phyloP scores from a whole-genome alignment of 2,888 invertebrate species.

The Cylindroiulus punctatus region DNA sequence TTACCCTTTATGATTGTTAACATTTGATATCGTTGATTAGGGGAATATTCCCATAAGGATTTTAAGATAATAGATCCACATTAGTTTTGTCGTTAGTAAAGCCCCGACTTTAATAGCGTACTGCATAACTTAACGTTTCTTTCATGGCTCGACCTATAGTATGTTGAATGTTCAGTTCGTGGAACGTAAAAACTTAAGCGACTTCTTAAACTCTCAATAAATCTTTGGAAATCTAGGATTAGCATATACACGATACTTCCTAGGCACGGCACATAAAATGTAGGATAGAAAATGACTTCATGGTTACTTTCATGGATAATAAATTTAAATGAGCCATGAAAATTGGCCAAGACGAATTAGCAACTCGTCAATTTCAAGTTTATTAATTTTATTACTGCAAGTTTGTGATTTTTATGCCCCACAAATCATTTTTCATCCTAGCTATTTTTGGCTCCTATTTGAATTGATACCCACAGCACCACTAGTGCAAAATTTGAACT shows the following conservation, averaged over 20 bases:
- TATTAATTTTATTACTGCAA: background rate
- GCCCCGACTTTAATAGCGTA: background rate
- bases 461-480: too few relatives aligned
- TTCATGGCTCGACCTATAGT: background rate
- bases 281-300: background rate
- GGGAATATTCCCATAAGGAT: background rate
- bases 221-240: background rate
- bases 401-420: too few relatives aligned
- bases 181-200: background rate
- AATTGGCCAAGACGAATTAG: background rate
- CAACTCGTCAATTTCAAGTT: background rate
- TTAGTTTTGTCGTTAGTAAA: background rate
- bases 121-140: background rate
- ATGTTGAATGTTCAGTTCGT: background rate
- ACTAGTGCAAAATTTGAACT: background rate
- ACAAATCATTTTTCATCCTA: background rate
- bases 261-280: background rate
- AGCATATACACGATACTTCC: background rate
- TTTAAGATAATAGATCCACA: constrained; percentile 1
- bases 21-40: background rate
- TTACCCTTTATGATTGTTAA: background rate
- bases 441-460: background rate
- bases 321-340: background rate
- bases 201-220: background rate
- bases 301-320: background rate